Evolutionary conservation across 2,888 invertebrate species (phyloP).

Genomic region (Limnephilus auricula): DNA sequence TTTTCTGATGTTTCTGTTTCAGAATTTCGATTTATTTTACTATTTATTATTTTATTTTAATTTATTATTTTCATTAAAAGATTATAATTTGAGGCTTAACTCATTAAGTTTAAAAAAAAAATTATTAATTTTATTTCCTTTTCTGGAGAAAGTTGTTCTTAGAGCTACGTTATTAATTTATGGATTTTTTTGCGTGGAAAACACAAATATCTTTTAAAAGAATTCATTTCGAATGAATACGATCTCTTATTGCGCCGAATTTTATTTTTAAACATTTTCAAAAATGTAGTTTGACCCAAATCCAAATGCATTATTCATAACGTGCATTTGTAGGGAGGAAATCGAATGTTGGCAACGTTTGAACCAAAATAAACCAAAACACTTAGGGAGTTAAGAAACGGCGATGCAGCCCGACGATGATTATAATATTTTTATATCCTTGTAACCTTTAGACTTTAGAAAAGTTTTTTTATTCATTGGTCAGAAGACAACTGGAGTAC

Average conservation of each 20-base stretch:
- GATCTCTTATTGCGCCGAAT: neutral
- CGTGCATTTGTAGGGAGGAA: neutral
- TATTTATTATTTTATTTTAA: too few species aligned
- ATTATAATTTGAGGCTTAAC: too few species aligned
- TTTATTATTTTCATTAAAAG: too few species aligned
- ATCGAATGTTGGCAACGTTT: neutral
- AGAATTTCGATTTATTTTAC: too few species aligned
- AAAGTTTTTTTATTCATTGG: too few species aligned
- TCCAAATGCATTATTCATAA: neutral
- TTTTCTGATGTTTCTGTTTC: too few species aligned
- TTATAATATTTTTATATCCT: neutral
- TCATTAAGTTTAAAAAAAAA: too few species aligned
- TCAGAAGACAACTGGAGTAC: too few species aligned
- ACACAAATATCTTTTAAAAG: neutral
- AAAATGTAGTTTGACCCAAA: neutral
- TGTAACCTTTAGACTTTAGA: too few species aligned
- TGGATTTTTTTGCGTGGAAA: neutral
- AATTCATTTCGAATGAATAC: neutral
- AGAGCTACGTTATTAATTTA: too few species aligned
- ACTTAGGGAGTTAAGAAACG: neutral
- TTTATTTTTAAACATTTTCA: neutral
- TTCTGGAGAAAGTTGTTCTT: too few species aligned
- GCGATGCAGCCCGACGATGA: neutral
- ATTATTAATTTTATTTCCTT: too few species aligned
- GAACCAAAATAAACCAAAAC: neutral